Percentiles rank a stretch among this genome's conserved stretches.
Conservation (phyloP, 2,113 vertebrate genomes). For the Tachycineta bicolor region DNA sequence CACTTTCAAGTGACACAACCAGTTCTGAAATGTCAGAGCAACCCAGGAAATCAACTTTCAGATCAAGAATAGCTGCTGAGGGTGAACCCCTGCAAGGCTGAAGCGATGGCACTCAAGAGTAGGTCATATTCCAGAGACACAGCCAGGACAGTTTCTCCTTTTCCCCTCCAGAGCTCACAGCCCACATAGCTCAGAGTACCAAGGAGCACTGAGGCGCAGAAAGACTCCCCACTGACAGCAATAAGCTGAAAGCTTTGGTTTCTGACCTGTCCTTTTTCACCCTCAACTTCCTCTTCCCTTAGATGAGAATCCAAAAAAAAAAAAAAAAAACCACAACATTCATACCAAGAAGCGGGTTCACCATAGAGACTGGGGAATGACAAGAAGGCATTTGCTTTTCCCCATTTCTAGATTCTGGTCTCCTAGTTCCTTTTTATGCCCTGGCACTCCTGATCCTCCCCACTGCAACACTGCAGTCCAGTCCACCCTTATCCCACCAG, state of each 20-base stretch:
- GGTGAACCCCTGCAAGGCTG: not conserved
- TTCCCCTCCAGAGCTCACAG: not conserved
- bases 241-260: not conserved
- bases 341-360: not conserved
- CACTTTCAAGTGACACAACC: not conserved
- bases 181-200: accelerated
- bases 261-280: not conserved
- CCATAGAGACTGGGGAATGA: not conserved
- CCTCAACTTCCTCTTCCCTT: not conserved
- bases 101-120: accelerated
- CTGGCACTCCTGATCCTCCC: not conserved
- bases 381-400: not conserved
- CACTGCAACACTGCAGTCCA: not conserved
- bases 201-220: not conserved
- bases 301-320: not conserved
- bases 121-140: not conserved
- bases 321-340: not conserved
- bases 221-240: not conserved
- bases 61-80: not conserved
- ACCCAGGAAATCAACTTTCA: not conserved
- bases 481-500: not conserved
- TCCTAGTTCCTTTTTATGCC: not conserved
- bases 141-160: not conserved
- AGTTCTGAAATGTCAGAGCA: not conserved
- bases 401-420: not conserved